Evolutionary conservation across 2,797 vertebrate genomes (phyloP), one percentile per base, ranked within the genome.

Genomic region (Champsocephalus esox): DNA sequence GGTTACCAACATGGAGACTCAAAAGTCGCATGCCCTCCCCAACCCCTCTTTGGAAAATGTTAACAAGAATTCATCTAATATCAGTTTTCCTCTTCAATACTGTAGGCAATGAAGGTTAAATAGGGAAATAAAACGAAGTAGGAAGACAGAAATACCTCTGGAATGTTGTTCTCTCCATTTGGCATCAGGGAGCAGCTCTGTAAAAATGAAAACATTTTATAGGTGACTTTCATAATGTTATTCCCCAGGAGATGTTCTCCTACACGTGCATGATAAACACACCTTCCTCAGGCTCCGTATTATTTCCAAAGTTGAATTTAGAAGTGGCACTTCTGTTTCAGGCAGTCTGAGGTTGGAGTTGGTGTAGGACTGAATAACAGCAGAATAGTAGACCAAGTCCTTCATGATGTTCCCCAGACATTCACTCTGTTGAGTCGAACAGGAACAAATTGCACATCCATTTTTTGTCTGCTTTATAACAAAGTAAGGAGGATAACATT

Each of bases 381-480:
- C 61, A 0, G 59, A 57, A 70, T 96, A 96, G 68, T 91, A 67
- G 7, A 73, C 77, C 85, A 99, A 71, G 69, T 99, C 96, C 52
- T 88, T 86, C 3, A 85, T 92, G 87, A 99, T 98, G 64, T 93
- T 96, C 28, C 41, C 82, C 75, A 96, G 81, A 87, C 98, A 99
- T 64, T 92, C 91, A 4, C 13, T 82, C 97, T 99, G 89, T n/a
- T 45, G 52, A 52, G 70, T 73, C 1, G 67, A 28, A 65, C 28
- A 51, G 49, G 14, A 50, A 12, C 0, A 49, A 51, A 58, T 1
- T 0, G 56, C 12, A 19, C 14, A 34, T 48, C 41, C 41, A 41
- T 41, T 16, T 48, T 4, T 7, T 2, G 24, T 62, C 14, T 55
- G 5, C 44, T 24, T 44, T 12, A n/a, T 54, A 24, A 13, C 0